Percentiles rank a stretch among this genome's conserved stretches.
Conservation (phyloP, 1,140 invertebrate species). For the Camponotus pennsylvanicus region DNA sequence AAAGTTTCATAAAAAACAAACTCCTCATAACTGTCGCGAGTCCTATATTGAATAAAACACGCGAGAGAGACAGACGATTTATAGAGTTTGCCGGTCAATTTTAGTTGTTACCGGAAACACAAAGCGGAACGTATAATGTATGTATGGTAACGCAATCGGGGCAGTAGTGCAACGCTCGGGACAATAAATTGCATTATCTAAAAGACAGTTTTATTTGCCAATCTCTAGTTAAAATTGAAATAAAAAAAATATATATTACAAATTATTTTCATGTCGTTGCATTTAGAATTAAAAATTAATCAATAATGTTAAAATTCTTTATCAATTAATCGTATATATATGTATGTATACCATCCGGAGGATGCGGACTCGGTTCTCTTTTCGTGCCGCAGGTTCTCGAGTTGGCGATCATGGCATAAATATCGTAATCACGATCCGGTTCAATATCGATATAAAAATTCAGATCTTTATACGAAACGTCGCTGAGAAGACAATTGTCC, state of each 20-base stretch:
- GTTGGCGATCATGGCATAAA: conserved; percentile 90
- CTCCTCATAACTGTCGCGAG: conserved; percentile 14
- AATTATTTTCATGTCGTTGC: conserved; percentile 20
- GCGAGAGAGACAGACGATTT: conserved; percentile 6
- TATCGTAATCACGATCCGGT: conserved; percentile 92
- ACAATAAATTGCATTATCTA: conserved; percentile 32
- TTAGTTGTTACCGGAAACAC: conserved; percentile 51
- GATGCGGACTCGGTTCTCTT: conserved; percentile 61
- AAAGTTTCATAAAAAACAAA: conserved; percentile 53
- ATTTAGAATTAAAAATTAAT: conserved; percentile 22
- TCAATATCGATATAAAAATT: conserved; percentile 91
- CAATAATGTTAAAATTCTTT: background rate
- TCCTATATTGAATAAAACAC: conserved; percentile 5
- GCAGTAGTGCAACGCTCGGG: conserved; percentile 29
- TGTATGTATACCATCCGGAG: conserved; percentile 74
- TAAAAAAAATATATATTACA: background rate
- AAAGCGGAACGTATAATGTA: conserved; percentile 51
- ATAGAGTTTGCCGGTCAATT: conserved; percentile 16
- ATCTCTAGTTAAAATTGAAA: background rate
- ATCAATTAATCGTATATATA: conserved; percentile 5
- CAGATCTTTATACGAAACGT: conserved; percentile 88
- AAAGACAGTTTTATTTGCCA: conserved; percentile 22
- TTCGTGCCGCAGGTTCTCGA: conserved; percentile 71
- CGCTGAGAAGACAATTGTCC: conserved; percentile 93
- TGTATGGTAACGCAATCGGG: conserved; percentile 33